Evolutionary conservation across 1,140 invertebrate species (phyloP), one percentile per base, ranked within the genome.

Genomic region (Berghia stephanieae): DNA sequence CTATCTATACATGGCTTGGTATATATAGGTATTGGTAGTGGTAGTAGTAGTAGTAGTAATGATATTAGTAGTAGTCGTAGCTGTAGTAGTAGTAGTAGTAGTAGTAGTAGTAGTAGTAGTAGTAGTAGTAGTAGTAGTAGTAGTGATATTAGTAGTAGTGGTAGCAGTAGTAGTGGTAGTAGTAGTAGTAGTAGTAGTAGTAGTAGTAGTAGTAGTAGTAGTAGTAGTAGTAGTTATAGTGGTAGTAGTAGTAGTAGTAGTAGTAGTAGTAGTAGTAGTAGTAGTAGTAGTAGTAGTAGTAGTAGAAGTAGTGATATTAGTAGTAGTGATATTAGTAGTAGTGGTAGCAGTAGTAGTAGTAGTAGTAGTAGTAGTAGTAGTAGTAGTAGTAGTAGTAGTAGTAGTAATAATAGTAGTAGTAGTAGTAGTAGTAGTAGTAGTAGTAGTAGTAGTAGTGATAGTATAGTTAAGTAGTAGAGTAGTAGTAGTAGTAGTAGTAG

Each of bases 341-440:
- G n/a, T n/a, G n/a, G 63, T n/a, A 21, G 21, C 31, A n/a, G 46
- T 49, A 49, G 46, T 49, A 49, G 46, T 49, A 49, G 46, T 49
- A 49, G 46, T 49, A 49, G 46, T 49, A 49, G 46, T 66, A 66
- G 60, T 66, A 66, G 60, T 66, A 66, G 60, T 66, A 66, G 60
- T 66, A 66, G 60, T 66, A 66, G 60, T 66, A 66, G 60, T 66
- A 66, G 60, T 66, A 66, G 60, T 66, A 66, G 60, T 66, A 66
- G 60, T 66, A 34, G 60, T 66, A 34, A 27, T 66, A 66, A 27
- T 66, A 66, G 60, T 66, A 66, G 60, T 66, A 66, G 60, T 66
- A 66, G 60, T 31, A 66, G 60, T 31, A 66, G 60, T 31, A 66
- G 60, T 31, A 66, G 60, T 66, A 66, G 60, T 66, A 66, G 60